These are phyloP conservation scores for Carassius gibelio DNA, from an alignment of 2,113 vertebrate species.

Conservation along the genomic window DNA sequence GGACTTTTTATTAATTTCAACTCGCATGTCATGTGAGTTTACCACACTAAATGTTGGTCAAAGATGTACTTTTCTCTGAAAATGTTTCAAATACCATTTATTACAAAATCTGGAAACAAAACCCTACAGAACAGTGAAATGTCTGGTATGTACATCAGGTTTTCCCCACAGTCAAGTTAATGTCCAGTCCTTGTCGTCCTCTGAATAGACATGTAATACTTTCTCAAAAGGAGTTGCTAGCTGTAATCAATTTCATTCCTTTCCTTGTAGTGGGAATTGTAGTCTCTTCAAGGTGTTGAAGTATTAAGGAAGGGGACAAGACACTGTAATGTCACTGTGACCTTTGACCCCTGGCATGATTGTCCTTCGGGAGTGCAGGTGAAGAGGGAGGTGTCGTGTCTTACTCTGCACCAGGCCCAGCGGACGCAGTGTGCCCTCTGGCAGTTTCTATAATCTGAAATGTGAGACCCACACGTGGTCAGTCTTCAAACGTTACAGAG, in stretches of 20 bases:
- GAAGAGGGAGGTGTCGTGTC: constrained; percentile 84
- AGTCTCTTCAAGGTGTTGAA: constrained; percentile 78
- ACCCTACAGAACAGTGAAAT: neutral
- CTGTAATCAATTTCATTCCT: constrained; percentile 22
- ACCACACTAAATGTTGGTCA: too few species aligned
- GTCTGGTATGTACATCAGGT: neutral
- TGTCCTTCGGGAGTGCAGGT: constrained; percentile 81
- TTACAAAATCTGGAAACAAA: neutral
- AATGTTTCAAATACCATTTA: neutral
- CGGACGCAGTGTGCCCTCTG: constrained; percentile 74
- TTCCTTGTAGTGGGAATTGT: constrained; percentile 66
- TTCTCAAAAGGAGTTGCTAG: neutral
- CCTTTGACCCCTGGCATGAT: constrained; percentile 66
- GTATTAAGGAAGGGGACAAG: constrained; percentile 79
- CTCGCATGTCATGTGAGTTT: too few species aligned
- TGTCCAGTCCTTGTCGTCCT: too few species aligned
- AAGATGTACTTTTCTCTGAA: neutral
- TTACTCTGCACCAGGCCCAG: constrained; percentile 84
- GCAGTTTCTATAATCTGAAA: constrained; percentile 79
- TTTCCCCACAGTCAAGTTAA: neutral
- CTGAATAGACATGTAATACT: neutral
- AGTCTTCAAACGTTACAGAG: constrained; percentile 31
- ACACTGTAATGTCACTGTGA: constrained; percentile 64
- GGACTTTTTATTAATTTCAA: too few species aligned
- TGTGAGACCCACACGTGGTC: constrained; percentile 14